These are phyloP conservation scores for Semotilus atromaculatus DNA, from an alignment of 2,797 vertebrate species.

Conservation along the genomic window DNA sequence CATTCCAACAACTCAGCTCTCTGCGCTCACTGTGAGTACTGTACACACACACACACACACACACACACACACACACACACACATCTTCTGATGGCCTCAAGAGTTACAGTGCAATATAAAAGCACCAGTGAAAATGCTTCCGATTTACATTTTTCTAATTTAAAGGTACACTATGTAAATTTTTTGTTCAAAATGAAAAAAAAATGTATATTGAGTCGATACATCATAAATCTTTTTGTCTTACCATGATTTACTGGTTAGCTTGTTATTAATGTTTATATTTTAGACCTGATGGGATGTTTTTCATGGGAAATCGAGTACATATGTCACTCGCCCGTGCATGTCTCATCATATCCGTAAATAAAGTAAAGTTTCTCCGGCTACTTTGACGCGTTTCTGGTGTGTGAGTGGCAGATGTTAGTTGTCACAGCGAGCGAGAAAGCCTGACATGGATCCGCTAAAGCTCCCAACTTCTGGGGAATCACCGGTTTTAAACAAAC, in stretches of 20 bases:
- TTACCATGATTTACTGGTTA: not conserved
- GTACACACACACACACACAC: not conserved
- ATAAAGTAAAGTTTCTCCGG: not conserved
- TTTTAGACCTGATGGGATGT: not conserved
- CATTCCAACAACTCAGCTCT: conserved; percentile 87
- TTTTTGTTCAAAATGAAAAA: not conserved
- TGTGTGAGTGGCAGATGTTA: not conserved
- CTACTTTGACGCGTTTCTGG: not conserved
- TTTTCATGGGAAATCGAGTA: not conserved
- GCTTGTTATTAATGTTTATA: not conserved
- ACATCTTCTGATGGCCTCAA: not conserved
- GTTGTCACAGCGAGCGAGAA: not conserved
- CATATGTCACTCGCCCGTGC: not conserved
- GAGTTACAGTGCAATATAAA: not conserved
- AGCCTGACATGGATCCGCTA: not conserved
- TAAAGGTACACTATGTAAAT: not conserved
- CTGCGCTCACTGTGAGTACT: conserved; percentile 88
- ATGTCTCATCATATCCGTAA: not conserved
- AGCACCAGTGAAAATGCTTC: not conserved
- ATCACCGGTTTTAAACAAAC: too few relatives aligned
- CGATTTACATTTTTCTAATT: not conserved
- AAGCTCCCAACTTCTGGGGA: not conserved
- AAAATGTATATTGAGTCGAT: not conserved
- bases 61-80: not conserved
- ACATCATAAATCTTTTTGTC: not conserved